Evolutionary conservation across 1,140 invertebrate genomes (phyloP).

Genomic region (Lepidostoma basale): DNA sequence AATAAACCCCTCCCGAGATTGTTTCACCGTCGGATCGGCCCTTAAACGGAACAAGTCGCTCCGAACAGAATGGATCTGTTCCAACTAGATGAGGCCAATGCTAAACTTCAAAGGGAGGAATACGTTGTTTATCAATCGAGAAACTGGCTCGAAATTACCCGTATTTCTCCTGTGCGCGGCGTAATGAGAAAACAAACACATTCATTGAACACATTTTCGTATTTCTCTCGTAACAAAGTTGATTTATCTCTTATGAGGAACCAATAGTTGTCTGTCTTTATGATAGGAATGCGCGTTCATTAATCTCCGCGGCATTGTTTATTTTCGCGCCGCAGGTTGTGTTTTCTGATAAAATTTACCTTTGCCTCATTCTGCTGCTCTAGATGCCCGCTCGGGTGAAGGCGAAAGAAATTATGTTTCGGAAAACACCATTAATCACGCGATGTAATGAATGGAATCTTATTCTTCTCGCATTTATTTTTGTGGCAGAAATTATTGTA

Average conservation of each 20-base stretch:
- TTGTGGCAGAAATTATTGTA: no score
- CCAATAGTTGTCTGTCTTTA: background rate
- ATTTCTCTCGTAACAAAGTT: background rate
- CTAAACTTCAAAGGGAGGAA: slow-evolving; percentile 41
- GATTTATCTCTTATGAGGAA: background rate
- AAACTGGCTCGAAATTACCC: slow-evolving; percentile 3
- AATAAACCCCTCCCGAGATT: slow-evolving; percentile 30
- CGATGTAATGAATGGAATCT: background rate
- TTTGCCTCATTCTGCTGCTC: background rate
- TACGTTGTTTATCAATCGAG: slow-evolving; percentile 24
- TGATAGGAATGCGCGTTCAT: slow-evolving; percentile 8
- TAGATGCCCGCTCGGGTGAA: slow-evolving; percentile 5
- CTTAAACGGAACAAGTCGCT: background rate
- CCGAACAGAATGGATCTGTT: slow-evolving; percentile 11
- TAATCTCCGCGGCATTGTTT: slow-evolving; percentile 30
- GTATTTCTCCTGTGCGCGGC: background rate
- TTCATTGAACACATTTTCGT: background rate
- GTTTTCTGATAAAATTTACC: slow-evolving; percentile 27
- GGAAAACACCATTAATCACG: slow-evolving; percentile 21
- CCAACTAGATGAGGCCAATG: slow-evolving; percentile 35
- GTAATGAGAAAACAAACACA: slow-evolving; percentile 15
- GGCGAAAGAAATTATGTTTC: slow-evolving; percentile 25
- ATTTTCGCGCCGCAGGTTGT: background rate
- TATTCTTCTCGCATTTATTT: background rate
- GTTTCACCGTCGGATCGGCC: slow-evolving; percentile 22